Evolutionary conservation across 2,888 invertebrate genomes (phyloP).

Genomic region (Dendrolimus houi): DNA sequence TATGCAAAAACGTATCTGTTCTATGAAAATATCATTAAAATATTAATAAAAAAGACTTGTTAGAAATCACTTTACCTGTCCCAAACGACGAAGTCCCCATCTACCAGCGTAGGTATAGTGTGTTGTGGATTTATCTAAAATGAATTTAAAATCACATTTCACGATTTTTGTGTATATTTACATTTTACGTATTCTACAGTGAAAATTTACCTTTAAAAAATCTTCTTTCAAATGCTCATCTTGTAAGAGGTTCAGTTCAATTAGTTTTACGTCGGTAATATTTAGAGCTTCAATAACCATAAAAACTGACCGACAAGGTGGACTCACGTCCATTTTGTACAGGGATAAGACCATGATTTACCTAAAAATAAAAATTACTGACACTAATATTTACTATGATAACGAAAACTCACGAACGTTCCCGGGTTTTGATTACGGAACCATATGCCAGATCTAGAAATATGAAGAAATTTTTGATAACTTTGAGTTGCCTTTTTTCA

Average conservation of each 20-base stretch:
- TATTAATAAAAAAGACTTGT: too few relatives aligned
- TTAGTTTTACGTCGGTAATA: conserved; percentile 27
- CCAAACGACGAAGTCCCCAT: conserved; percentile 69
- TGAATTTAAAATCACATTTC: not conserved
- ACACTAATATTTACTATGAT: too few relatives aligned
- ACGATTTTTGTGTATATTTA: not conserved
- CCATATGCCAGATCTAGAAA: too few relatives aligned
- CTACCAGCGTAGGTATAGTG: conserved; percentile 67
- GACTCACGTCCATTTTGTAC: conserved; percentile 42
- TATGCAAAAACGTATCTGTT: too few relatives aligned
- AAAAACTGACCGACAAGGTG: conserved; percentile 37
- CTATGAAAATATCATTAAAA: too few relatives aligned
- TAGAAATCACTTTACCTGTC: conserved; percentile 33
- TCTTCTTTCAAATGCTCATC: conserved; percentile 49
- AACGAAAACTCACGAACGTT: too few relatives aligned
- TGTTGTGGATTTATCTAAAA: conserved; percentile 67
- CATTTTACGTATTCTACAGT: not conserved
- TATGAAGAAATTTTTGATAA: too few relatives aligned
- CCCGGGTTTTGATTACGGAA: too few relatives aligned
- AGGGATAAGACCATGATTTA: conserved; percentile 37
- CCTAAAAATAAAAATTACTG: too few relatives aligned
- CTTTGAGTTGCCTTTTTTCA: too few relatives aligned
- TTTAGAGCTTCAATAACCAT: conserved; percentile 38
- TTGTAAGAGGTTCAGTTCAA: conserved; percentile 28
- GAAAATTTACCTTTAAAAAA: conserved; percentile 15